Base-by-base conservation (phyloP, 2,888 invertebrate species). In the Noctua comes region DNA sequence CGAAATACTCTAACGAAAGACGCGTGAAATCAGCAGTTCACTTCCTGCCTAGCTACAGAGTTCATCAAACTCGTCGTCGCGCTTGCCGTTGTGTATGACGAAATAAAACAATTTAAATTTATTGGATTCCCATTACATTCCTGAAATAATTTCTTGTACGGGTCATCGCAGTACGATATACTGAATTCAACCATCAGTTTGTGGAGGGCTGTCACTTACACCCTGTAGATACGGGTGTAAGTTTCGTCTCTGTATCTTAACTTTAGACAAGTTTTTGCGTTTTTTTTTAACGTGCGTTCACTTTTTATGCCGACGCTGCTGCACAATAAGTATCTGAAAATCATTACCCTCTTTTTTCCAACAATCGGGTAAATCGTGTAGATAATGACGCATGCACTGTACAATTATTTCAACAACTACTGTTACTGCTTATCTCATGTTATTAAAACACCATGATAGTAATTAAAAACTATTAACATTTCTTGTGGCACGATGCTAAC, bases 261-360 rank as follows among this genome's bases (percentile, higher is more conserved):
- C 1, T n/a, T n/a, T n/a, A 57, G 11, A 54, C 10, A 24, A 57
- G 4, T 59, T 27, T 27, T 6, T 2, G 27, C 7, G 16, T 0
- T 59, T 16, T 40, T 40, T 18, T 16, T n/a, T 7, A 1, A 18
- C 16, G 7, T 66, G 1, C 8, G 0, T 16, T 6, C 1, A 18
- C n/a, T 1, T n/a, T 46, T 65, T 40, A 57, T 76, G 57, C 4
- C 40, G 31, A 79, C 48, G 10, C 43, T 79, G 68, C 79, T 8
- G 6, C 13, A n/a, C 46, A 62, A 40, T 48, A 80, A 64, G 57
- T 80, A 80, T 79, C 62, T 76, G 64, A 73, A 77, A 86, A 69
- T 46, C 86, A 79, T 86, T 86, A 86, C 77, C 86, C 86, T 81
- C 75, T 68, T 84, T 86, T 85, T 84, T 69, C 64, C 40, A 57